These are phyloP conservation scores for Teleiodes luculella DNA, from an alignment of 2,888 invertebrate genomes.

Conservation along the genomic window DNA sequence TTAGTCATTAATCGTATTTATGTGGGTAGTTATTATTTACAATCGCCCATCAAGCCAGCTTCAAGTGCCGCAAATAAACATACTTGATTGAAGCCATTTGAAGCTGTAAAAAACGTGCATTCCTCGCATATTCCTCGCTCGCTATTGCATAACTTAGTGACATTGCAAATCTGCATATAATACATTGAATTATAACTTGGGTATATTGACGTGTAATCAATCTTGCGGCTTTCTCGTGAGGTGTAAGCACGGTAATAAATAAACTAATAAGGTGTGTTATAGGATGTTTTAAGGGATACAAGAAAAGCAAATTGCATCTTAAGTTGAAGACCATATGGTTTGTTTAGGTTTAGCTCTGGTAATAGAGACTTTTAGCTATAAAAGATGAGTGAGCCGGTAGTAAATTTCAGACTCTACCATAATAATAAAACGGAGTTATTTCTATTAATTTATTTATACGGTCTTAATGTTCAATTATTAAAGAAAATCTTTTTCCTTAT, in stretches of 20 bases:
- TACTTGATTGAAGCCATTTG: neutral
- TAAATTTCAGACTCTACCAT: no score
- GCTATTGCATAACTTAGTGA: neutral
- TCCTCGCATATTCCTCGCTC: neutral
- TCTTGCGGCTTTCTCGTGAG: constrained; percentile 5
- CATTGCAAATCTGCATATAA: neutral
- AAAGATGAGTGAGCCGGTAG: no score
- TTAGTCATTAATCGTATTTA: neutral
- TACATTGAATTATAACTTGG: neutral
- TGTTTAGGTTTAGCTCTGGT: neutral
- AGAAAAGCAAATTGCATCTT: neutral
- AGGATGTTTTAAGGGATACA: neutral
- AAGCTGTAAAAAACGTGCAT: neutral
- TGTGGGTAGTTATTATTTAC: neutral
- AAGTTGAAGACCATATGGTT: neutral
- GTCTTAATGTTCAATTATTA: no score
- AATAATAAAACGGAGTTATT: no score
- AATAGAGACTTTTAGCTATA: no score
- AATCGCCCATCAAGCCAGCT: neutral
- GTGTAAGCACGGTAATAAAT: neutral
- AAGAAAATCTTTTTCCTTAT: no score
- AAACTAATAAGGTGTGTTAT: neutral
- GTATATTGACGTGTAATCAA: neutral
- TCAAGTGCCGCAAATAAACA: neutral
- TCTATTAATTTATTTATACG: no score